Evolutionary conservation across 2,888 invertebrate genomes (phyloP).

Genomic region (Toxonevra muliebris): DNA sequence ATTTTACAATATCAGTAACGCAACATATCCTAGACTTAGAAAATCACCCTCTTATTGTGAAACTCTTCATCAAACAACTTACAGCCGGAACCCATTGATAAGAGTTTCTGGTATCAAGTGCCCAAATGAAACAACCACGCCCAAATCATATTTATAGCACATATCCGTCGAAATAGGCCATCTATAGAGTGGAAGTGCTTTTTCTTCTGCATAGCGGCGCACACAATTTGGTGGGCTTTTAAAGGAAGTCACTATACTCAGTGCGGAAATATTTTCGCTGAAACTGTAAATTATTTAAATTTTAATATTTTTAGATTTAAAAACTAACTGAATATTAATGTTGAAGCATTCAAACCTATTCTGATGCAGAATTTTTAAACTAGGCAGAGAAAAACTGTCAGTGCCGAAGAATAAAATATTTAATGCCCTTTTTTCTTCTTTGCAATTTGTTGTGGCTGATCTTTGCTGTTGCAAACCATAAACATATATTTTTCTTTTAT

Average conservation of each 20-base stretch:
- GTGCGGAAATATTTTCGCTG: not conserved
- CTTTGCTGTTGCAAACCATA: not conserved
- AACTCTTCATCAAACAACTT: constrained; percentile 62
- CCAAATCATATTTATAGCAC: constrained; percentile 75
- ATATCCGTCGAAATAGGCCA: constrained; percentile 72
- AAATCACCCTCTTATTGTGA: no score
- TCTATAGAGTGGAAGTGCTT: constrained; percentile 70
- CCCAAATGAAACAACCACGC: constrained; percentile 93
- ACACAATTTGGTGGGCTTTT: constrained; percentile 73
- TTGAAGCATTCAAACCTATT: constrained; percentile 62
- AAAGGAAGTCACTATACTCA: constrained; percentile 77
- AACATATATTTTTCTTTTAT: constrained; percentile 52
- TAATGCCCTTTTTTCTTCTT: constrained; percentile 30
- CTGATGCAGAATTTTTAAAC: constrained; percentile 74
- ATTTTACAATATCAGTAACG: no score
- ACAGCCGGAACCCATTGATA: constrained; percentile 84
- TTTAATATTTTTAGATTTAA: constrained; percentile 51
- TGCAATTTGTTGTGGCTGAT: not conserved
- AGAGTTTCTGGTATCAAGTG: constrained; percentile 82
- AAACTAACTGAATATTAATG: not conserved
- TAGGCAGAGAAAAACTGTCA: constrained; percentile 81
- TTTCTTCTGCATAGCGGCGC: constrained; percentile 71
- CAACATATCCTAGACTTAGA: no score
- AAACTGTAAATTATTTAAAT: not conserved
- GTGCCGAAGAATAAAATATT: constrained; percentile 87